phyloP scores from a whole-genome alignment of 1,140 invertebrate species.

The Drosophila prosaltans region DNA sequence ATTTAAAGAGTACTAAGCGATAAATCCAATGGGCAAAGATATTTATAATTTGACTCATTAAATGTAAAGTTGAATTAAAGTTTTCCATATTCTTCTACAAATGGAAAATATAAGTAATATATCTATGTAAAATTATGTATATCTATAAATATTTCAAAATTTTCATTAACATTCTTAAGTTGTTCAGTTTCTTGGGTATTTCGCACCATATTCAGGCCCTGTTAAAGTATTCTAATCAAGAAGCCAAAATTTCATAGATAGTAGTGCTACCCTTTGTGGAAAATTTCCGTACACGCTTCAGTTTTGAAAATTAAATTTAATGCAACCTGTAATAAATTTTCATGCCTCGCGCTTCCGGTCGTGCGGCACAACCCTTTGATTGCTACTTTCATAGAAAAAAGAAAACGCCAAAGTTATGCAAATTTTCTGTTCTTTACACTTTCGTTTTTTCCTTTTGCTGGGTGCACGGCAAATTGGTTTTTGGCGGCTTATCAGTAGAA shows the following conservation, averaged over 20 bases:
- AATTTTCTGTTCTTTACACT: conserved; percentile 47
- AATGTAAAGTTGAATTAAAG: no score
- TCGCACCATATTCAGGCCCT: no score
- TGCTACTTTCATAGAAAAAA: conserved; percentile 20
- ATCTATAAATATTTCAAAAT: no score
- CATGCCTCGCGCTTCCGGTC: conserved; percentile 63
- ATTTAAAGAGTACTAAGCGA: no score
- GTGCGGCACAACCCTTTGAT: conserved; percentile 73
- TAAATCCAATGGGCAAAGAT: no score
- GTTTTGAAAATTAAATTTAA: conserved; percentile 75
- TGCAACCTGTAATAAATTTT: conserved; percentile 82
- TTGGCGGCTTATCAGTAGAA: conserved; percentile 55
- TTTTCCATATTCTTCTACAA: no score
- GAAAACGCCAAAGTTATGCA: conserved; percentile 47
- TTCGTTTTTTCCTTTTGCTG: neutral
- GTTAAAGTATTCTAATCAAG: neutral
- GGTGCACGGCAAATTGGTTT: conserved; percentile 56
- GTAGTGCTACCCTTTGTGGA: conserved; percentile 11
- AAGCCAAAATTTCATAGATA: neutral
- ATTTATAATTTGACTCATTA: no score
- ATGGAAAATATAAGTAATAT: no score
- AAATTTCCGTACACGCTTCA: conserved; percentile 56
- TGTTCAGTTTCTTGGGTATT: neutral
- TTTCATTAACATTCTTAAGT: neutral
- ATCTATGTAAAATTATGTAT: no score